Percentiles rank a stretch among this genome's conserved stretches.
phyloP scores from a whole-genome alignment of 2,113 vertebrate species.

The Lates calcarifer region DNA sequence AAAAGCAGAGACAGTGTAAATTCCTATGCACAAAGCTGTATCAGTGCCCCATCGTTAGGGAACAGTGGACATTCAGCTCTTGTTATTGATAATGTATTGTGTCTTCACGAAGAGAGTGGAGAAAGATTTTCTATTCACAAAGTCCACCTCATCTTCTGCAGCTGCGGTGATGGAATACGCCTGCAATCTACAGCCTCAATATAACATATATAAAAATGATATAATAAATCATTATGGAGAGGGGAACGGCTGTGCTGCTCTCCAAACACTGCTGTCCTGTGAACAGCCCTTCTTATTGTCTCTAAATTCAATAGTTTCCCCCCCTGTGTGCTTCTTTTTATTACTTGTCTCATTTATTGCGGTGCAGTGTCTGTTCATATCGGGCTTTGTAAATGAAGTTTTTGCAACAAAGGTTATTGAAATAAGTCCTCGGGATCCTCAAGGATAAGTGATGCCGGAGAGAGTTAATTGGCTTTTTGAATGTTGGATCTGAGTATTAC shows the following conservation, averaged over 20 bases:
- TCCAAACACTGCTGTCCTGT: slow-evolving; percentile 74
- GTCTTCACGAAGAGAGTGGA: slow-evolving; percentile 21
- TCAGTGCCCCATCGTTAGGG: slow-evolving; percentile 19
- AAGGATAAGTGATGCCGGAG: slow-evolving; percentile 74
- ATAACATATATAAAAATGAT: slow-evolving; percentile 71
- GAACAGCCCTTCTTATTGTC: slow-evolving; percentile 78
- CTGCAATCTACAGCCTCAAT: slow-evolving; percentile 67
- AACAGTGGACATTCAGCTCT: slow-evolving; percentile 1
- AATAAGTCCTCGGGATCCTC: slow-evolving; percentile 75
- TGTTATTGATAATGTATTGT: slow-evolving; percentile 58
- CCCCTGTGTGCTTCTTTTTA: slow-evolving; percentile 70
- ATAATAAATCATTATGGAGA: slow-evolving; percentile 80
- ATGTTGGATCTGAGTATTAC: slow-evolving; percentile 51
- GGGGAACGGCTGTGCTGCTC: slow-evolving; percentile 53
- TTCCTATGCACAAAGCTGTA: background rate
- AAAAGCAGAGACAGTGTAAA: background rate
- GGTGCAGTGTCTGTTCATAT: slow-evolving; percentile 70
- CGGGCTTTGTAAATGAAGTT: slow-evolving; percentile 79
- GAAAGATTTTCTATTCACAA: slow-evolving; percentile 57
- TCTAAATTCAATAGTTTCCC: slow-evolving; percentile 78
- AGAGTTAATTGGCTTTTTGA: slow-evolving; percentile 79
- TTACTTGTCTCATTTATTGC: slow-evolving; percentile 83
- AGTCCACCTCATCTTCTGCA: slow-evolving; percentile 20
- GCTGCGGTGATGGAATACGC: slow-evolving; percentile 56
- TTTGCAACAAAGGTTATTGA: slow-evolving; percentile 82